phyloP scores from a whole-genome alignment of 2,888 invertebrate genomes.

The Eubasilissa splendida region DNA sequence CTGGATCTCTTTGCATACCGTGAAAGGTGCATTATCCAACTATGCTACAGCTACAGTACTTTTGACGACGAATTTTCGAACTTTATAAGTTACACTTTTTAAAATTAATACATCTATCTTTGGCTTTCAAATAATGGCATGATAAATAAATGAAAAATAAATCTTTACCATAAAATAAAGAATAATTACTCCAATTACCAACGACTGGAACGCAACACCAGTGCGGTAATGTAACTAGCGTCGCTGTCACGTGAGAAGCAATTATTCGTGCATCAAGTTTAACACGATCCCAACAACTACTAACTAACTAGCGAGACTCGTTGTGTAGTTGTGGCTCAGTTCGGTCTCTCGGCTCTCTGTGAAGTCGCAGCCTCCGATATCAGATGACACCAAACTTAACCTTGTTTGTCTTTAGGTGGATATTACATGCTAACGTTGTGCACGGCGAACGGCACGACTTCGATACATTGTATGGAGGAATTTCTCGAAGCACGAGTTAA shows the following conservation, averaged over 20 bases:
- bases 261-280: slow-evolving; percentile 6
- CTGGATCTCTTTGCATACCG: too few species aligned
- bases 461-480: not conserved
- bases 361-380: slow-evolving; percentile 14
- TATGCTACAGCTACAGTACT: too few species aligned
- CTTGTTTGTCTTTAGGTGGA: slow-evolving; percentile 8
- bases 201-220: too few species aligned
- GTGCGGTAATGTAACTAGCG: not conserved
- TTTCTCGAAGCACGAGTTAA: not conserved
- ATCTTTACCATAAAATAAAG: too few species aligned
- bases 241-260: not conserved
- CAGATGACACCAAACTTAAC: not conserved
- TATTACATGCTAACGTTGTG: not conserved
- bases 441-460: not conserved
- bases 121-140: too few species aligned
- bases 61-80: too few species aligned
- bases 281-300: not conserved
- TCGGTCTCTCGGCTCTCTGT: not conserved
- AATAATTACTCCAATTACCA: too few species aligned
- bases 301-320: slow-evolving; percentile 1
- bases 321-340: not conserved
- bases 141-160: too few species aligned
- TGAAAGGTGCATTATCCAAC: too few species aligned
- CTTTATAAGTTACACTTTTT: too few species aligned
- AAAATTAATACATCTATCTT: too few species aligned